These are phyloP conservation scores for Nemapogon koenigi DNA, from an alignment of 2,888 invertebrate genomes.

Conservation along the genomic window DNA sequence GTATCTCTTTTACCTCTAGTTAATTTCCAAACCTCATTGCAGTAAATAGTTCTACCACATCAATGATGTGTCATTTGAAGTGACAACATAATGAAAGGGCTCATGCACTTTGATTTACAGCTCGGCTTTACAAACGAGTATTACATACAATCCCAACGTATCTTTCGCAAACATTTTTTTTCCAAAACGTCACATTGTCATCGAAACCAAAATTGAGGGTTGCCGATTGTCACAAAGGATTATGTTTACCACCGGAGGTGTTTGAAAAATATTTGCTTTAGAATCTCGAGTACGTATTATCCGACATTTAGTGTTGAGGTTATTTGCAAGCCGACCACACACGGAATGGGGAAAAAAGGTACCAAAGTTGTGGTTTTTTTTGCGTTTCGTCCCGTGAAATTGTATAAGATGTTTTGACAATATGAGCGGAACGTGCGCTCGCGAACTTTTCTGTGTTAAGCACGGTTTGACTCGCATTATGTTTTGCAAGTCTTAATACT, in stretches of 20 bases:
- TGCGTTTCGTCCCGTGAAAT: conserved; percentile 36
- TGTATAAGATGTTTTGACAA: conserved; percentile 62
- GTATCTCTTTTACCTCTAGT: no score
- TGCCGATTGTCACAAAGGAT: conserved; percentile 47
- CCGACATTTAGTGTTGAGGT: conserved; percentile 23
- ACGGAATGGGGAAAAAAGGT: conserved; percentile 13
- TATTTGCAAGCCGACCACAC: conserved; percentile 24
- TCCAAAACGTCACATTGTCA: conserved; percentile 44
- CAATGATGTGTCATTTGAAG: no score
- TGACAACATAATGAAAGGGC: conserved; percentile 49
- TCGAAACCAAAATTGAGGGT: conserved; percentile 47
- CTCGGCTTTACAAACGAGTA: conserved; percentile 3
- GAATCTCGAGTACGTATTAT: conserved; percentile 47
- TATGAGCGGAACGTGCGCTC: conserved; percentile 48
- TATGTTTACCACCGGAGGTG: conserved; percentile 43
- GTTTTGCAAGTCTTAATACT: no score
- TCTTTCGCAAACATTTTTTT: conserved; percentile 20
- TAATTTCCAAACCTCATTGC: no score
- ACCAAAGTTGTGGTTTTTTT: conserved; percentile 23
- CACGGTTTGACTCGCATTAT: conserved; percentile 40
- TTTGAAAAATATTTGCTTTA: conserved; percentile 61
- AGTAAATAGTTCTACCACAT: no score
- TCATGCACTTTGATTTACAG: neutral
- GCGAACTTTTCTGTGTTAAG: conserved; percentile 48
- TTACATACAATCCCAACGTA: conserved; percentile 7